phyloP scores from a whole-genome alignment of 2,888 invertebrate species.

The Crossocerus cetratus region DNA sequence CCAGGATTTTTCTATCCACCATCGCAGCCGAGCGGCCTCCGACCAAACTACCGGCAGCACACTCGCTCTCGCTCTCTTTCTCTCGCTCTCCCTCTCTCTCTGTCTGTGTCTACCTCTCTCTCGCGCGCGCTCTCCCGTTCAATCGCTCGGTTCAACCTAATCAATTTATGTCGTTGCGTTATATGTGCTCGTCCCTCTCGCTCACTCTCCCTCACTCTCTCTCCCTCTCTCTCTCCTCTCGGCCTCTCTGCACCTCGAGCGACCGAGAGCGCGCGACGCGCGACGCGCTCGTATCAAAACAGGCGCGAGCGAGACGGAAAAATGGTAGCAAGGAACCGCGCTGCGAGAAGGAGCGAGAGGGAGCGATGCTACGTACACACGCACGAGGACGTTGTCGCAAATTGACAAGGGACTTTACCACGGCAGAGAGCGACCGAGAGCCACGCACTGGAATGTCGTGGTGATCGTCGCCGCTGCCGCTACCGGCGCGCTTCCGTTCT shows the following conservation, averaged over 20 bases:
- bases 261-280: slow-evolving; percentile 23
- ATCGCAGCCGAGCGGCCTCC: slow-evolving; percentile 57
- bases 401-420: slow-evolving; percentile 46
- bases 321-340: slow-evolving; percentile 14
- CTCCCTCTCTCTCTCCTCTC: slow-evolving; percentile 37
- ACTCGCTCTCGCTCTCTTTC: no score
- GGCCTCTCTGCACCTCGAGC: slow-evolving; percentile 13
- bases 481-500: slow-evolving; percentile 74
- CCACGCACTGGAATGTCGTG: slow-evolving; percentile 52
- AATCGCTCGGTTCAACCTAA: slow-evolving; percentile 70
- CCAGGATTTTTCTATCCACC: slow-evolving; percentile 76
- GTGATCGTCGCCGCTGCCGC: slow-evolving; percentile 64
- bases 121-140: no score
- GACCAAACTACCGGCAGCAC: slow-evolving; percentile 58
- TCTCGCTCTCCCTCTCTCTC: no score
- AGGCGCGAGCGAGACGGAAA: slow-evolving; percentile 28
- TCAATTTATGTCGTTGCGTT: slow-evolving; percentile 74
- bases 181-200: slow-evolving; percentile 36
- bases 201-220: slow-evolving; percentile 21
- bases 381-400: slow-evolving; percentile 36
- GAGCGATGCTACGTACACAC: slow-evolving; percentile 9
- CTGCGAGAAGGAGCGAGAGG: slow-evolving; percentile 32
- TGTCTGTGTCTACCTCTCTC: no score
- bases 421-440: slow-evolving; percentile 35
- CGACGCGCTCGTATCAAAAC: slow-evolving; percentile 23